Evolutionary conservation across 2,113 vertebrate genomes (phyloP).

Genomic region (Oncorhynchus clarkii): DNA sequence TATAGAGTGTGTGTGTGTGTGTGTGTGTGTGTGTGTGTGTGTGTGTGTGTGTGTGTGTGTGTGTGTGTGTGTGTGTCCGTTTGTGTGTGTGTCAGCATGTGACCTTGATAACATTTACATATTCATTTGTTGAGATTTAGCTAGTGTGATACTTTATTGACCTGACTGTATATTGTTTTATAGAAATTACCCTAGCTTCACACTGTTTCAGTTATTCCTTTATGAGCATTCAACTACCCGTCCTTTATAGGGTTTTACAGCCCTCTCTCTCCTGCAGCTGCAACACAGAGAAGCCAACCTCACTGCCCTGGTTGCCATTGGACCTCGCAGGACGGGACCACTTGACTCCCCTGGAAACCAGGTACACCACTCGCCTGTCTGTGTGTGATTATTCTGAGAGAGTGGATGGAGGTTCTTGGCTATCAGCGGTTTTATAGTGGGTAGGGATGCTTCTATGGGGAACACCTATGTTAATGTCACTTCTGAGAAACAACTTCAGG

Average conservation of each 20-base stretch:
- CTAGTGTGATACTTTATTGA: neutral
- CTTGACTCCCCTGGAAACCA: slow-evolving; percentile 73
- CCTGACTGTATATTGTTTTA: neutral
- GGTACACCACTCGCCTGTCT: slow-evolving; percentile 46
- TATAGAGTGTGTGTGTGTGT: too few species aligned
- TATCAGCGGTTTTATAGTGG: neutral
- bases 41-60: too few species aligned
- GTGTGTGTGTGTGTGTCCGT: too few species aligned
- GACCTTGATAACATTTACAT: neutral
- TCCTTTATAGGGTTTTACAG: too few species aligned
- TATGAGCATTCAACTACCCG: too few species aligned
- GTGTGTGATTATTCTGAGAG: too few species aligned
- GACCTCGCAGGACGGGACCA: slow-evolving; percentile 87
- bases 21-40: slow-evolving; percentile 13
- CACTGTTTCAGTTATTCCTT: neutral
- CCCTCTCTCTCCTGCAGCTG: slow-evolving; percentile 54
- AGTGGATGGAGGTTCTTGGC: neutral
- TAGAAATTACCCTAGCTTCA: neutral
- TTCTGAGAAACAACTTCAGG: too few species aligned
- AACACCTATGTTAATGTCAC: too few species aligned
- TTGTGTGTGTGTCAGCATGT: slow-evolving; percentile 19
- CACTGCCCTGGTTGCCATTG: slow-evolving; percentile 89
- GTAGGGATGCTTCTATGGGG: too few species aligned
- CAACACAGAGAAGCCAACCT: slow-evolving; percentile 90
- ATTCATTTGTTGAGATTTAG: neutral